phyloP scores from a whole-genome alignment of 2,888 invertebrate species.

The Marronus borbonicus region DNA sequence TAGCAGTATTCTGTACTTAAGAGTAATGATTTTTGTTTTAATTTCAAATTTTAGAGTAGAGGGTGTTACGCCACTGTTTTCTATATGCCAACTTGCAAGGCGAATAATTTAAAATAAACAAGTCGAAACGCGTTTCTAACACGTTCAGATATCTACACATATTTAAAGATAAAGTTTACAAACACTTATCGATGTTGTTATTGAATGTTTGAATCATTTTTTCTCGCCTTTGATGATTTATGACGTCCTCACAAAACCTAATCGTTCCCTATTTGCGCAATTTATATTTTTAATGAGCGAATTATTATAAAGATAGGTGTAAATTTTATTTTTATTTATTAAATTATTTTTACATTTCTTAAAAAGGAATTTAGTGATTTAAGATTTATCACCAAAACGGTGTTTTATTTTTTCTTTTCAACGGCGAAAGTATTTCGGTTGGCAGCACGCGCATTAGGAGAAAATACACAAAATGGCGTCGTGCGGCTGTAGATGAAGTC shows the following conservation, averaged over 20 bases:
- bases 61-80: constrained; percentile 14
- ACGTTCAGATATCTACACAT: background rate
- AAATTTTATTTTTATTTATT: too few relatives aligned
- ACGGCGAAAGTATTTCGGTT: constrained; percentile 43
- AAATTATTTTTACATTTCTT: background rate
- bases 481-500: constrained; percentile 62
- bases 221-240: too few relatives aligned
- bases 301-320: too few relatives aligned
- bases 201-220: too few relatives aligned
- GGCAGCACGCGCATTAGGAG: constrained; percentile 45
- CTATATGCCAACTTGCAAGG: too few relatives aligned
- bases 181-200: background rate
- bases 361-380: constrained; percentile 29
- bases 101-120: constrained; percentile 26
- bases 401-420: constrained; percentile 23
- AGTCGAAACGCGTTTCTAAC: constrained; percentile 16
- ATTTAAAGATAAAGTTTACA: background rate
- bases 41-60: too few relatives aligned
- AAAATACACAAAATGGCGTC: constrained; percentile 66
- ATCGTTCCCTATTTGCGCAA: too few relatives aligned
- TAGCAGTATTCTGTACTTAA: too few relatives aligned
- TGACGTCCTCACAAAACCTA: too few relatives aligned
- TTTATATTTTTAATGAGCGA: too few relatives aligned
- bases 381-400: background rate
- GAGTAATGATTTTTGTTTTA: too few relatives aligned